These are phyloP conservation scores for Hofmannophila pseudospretella DNA, from an alignment of 2,888 invertebrate genomes.

Conservation along the genomic window DNA sequence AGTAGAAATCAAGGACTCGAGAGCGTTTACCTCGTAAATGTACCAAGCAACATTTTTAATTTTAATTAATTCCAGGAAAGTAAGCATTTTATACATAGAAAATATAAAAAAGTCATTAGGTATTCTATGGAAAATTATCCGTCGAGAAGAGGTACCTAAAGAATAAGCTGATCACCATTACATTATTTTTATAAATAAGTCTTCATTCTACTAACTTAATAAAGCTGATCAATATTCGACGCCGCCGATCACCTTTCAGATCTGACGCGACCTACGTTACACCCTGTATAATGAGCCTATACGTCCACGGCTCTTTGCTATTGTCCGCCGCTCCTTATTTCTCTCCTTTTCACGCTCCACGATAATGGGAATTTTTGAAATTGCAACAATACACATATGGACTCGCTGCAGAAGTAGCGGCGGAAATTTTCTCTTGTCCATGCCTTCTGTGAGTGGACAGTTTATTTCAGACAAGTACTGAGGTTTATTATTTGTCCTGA, in stretches of 20 bases:
- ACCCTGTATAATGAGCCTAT: not conserved
- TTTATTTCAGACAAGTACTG: slow-evolving; percentile 30
- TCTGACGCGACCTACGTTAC: not conserved
- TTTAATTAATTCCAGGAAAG: no score
- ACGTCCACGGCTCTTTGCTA: slow-evolving; percentile 20
- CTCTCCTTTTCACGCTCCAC: slow-evolving; percentile 61
- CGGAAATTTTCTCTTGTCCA: slow-evolving; percentile 51
- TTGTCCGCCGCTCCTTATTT: slow-evolving; percentile 67
- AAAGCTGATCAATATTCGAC: no score
- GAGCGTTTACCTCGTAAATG: no score
- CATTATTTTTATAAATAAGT: no score
- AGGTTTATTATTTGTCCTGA: slow-evolving; percentile 13
- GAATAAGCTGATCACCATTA: no score
- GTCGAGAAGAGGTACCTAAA: no score
- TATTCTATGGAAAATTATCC: no score
- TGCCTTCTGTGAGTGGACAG: slow-evolving; percentile 34
- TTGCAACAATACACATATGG: slow-evolving; percentile 72
- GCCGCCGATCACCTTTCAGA: not conserved
- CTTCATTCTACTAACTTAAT: no score
- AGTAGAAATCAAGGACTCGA: no score
- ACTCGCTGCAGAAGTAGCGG: slow-evolving; percentile 45
- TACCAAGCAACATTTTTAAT: no score
- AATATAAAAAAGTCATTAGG: no score
- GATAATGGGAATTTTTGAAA: slow-evolving; percentile 74
- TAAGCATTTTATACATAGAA: no score